A percentile compares a stretch with the other conserved stretches of the same genome.
phyloP scores from a whole-genome alignment of 1,140 invertebrate species.

The Lepidurus couesii region DNA sequence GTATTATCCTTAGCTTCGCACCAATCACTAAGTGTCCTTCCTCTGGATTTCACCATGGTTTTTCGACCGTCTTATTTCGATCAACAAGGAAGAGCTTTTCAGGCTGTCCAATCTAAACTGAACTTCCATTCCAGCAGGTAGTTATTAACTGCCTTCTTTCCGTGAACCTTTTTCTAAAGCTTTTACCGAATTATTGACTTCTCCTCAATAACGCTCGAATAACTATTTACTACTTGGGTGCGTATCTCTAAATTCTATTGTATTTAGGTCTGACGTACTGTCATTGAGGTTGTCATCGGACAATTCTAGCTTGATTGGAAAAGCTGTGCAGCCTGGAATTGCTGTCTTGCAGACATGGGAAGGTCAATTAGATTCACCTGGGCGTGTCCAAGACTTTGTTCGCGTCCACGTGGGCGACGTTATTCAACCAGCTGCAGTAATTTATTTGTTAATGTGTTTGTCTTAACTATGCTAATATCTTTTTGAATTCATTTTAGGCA shows the following conservation, averaged over 20 bases:
- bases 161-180: background rate
- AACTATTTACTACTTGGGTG: too few relatives aligned
- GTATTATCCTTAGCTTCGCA: slow-evolving; percentile 39
- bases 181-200: too few relatives aligned
- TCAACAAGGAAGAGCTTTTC: slow-evolving; percentile 47
- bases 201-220: too few relatives aligned
- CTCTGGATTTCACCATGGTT: slow-evolving; percentile 46
- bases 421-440: slow-evolving; percentile 42
- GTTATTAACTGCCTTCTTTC: slow-evolving; percentile 47
- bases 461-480: slow-evolving; percentile 14
- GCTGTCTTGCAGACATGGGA: slow-evolving; percentile 49
- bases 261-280: slow-evolving; percentile 30
- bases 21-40: slow-evolving; percentile 42
- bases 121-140: slow-evolving; percentile 46
- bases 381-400: slow-evolving; percentile 45
- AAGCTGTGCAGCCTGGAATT: slow-evolving; percentile 44
- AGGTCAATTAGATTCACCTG: slow-evolving; percentile 39
- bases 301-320: slow-evolving; percentile 40
- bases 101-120: slow-evolving; percentile 44
- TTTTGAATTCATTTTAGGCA: background rate
- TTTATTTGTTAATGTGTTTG: background rate
- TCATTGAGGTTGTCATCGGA: slow-evolving; percentile 33
- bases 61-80: slow-evolving; percentile 48
- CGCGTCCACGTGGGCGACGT: slow-evolving; percentile 44
- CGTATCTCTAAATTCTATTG: background rate